These are phyloP conservation scores for Bombus breviceps DNA, from an alignment of 1,140 invertebrate species.

Conservation along the genomic window DNA sequence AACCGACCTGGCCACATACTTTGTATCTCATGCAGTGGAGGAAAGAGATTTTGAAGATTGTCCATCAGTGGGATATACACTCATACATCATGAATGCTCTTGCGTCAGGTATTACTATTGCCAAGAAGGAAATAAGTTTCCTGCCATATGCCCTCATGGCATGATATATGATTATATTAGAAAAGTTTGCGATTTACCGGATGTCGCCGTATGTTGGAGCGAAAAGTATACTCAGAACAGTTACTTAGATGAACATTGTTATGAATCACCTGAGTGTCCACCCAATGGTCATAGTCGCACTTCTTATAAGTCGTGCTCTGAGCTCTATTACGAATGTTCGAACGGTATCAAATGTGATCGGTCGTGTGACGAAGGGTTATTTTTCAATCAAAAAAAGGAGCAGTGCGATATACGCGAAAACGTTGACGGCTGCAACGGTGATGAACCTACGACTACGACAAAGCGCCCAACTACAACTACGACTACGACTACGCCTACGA, in stretches of 20 bases:
- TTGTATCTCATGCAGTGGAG: background rate
- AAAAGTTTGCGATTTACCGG: slow-evolving; percentile 77
- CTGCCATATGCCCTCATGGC: slow-evolving; percentile 76
- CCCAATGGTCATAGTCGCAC: accelerated
- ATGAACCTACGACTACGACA: too few species aligned
- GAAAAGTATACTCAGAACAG: too few species aligned
- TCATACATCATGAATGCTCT: slow-evolving; percentile 75
- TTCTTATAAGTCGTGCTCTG: accelerated
- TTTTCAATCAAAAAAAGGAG: accelerated
- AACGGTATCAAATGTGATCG: accelerated
- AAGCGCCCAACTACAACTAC: too few species aligned
- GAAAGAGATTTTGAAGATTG: background rate
- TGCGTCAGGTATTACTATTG: slow-evolving; percentile 85
- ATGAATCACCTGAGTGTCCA: too few species aligned
- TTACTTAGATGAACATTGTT: too few species aligned
- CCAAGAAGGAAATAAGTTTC: slow-evolving; percentile 78
- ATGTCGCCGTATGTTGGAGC: background rate
- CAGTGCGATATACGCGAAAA: too few species aligned
- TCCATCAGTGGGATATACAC: slow-evolving; percentile 28
- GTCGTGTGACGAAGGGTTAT: too few species aligned
- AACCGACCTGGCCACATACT: too few species aligned
- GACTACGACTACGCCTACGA: too few species aligned
- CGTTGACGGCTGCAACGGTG: too few species aligned
- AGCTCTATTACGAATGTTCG: slow-evolving; percentile 75
- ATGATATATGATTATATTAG: slow-evolving; percentile 82